Conservation (phyloP, 2,797 vertebrate species). For the Chromis chromis region DNA sequence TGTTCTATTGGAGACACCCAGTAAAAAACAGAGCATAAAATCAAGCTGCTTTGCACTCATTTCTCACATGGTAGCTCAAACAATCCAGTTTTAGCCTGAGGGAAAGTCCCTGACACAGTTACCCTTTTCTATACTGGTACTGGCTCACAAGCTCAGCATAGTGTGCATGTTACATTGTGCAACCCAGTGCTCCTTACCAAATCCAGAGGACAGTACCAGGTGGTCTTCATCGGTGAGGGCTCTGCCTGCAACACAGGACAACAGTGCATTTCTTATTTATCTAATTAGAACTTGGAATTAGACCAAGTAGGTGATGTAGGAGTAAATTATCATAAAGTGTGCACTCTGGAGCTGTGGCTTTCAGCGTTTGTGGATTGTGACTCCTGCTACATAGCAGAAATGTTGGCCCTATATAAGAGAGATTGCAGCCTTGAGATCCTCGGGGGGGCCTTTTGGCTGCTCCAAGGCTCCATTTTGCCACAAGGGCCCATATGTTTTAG, state of each 20-base stretch:
- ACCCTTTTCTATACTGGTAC: slow-evolving; percentile 25
- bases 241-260: slow-evolving; percentile 70
- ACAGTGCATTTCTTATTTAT: not conserved
- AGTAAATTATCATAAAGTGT: not conserved
- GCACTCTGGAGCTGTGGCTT: not conserved
- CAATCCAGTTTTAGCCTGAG: slow-evolving; percentile 34
- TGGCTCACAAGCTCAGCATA: slow-evolving; percentile 25
- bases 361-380: not conserved
- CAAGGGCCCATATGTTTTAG: too few species aligned
- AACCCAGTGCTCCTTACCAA: slow-evolving; percentile 74
- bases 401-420: too few species aligned
- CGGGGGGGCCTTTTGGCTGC: too few species aligned
- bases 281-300: not conserved
- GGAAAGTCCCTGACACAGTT: slow-evolving; percentile 62
- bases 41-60: slow-evolving; percentile 36
- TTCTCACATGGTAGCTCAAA: slow-evolving; percentile 27
- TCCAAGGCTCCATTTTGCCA: too few species aligned
- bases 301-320: not conserved
- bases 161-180: not conserved
- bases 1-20: not conserved
- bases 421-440: too few species aligned
- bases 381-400: too few species aligned
- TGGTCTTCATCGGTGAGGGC: slow-evolving; percentile 86
- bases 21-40: slow-evolving; percentile 4
- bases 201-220: slow-evolving; percentile 88